Conservation (phyloP, 2,797 vertebrate species). For the Tiaroga cobitis region DNA sequence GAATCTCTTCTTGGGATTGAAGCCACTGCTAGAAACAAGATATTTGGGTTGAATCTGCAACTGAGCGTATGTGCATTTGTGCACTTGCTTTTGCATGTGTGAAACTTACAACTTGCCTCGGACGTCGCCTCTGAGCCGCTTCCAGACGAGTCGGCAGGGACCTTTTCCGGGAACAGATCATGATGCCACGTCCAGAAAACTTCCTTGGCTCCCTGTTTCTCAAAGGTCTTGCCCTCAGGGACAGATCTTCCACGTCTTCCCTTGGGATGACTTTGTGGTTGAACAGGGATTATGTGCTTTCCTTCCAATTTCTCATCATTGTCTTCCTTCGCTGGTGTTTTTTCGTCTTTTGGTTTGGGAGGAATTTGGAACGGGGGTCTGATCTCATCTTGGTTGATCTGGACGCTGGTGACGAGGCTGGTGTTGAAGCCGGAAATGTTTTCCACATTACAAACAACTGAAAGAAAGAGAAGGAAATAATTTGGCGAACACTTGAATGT, state of each 20-base stretch:
- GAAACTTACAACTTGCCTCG: constrained; percentile 24
- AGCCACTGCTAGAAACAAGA: constrained; percentile 9
- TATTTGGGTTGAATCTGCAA: background rate
- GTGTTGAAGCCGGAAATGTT: constrained; percentile 50
- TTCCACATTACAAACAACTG: constrained; percentile 54
- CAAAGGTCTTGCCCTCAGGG: background rate
- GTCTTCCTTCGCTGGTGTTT: background rate
- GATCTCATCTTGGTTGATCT: background rate
- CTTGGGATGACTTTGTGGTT: background rate
- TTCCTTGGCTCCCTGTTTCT: background rate
- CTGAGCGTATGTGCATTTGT: background rate
- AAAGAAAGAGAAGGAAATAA: background rate
- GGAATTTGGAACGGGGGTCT: background rate
- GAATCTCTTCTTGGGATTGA: background rate
- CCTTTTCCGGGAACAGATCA: background rate
- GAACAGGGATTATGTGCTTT: constrained; percentile 30
- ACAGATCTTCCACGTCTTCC: background rate
- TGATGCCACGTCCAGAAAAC: background rate
- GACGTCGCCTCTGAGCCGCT: background rate
- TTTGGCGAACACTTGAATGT: background rate
- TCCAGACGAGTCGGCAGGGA: background rate
- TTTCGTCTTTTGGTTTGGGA: background rate
- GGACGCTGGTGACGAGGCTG: constrained; percentile 32
- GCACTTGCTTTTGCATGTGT: background rate
- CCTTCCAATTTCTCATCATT: constrained; percentile 7